Evolutionary conservation across 2,888 invertebrate species (phyloP).

Genomic region (Dysmachus trigonus): DNA sequence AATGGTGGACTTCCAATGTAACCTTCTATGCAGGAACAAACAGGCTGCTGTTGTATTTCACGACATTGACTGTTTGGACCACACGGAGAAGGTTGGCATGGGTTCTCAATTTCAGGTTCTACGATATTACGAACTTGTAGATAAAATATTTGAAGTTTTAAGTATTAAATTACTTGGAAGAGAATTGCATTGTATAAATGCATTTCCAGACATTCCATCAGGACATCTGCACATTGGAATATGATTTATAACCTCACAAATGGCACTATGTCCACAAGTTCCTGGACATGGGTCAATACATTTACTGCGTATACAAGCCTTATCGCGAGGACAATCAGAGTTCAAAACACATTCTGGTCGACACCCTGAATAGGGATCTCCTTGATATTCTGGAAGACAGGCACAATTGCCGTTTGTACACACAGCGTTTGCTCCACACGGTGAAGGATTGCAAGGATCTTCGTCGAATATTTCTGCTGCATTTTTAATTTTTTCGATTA

Average conservation of each 20-base stretch:
- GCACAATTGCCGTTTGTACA: conserved; percentile 75
- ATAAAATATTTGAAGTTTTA: background rate
- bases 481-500: background rate
- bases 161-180: conserved; percentile 56
- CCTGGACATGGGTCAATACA: conserved; percentile 79
- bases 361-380: conserved; percentile 78
- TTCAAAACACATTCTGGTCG: conserved; percentile 82
- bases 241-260: conserved; percentile 81
- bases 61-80: conserved; percentile 77
- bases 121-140: background rate
- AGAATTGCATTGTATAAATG: conserved; percentile 73
- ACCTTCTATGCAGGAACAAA: conserved; percentile 72
- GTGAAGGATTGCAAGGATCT: conserved; percentile 76
- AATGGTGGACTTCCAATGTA: conserved; percentile 77
- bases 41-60: conserved; percentile 71
- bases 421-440: conserved; percentile 79
- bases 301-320: conserved; percentile 77
- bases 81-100: conserved; percentile 77
- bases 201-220: conserved; percentile 80
- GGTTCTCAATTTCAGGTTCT: conserved; percentile 67
- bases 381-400: conserved; percentile 76
- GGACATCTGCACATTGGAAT: conserved; percentile 82
- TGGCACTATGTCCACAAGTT: conserved; percentile 77
- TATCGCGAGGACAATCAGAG: conserved; percentile 74
- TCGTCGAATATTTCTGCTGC: conserved; percentile 61